Base-by-base conservation (phyloP, 2,888 invertebrate species). In the Megamerina dolium region DNA sequence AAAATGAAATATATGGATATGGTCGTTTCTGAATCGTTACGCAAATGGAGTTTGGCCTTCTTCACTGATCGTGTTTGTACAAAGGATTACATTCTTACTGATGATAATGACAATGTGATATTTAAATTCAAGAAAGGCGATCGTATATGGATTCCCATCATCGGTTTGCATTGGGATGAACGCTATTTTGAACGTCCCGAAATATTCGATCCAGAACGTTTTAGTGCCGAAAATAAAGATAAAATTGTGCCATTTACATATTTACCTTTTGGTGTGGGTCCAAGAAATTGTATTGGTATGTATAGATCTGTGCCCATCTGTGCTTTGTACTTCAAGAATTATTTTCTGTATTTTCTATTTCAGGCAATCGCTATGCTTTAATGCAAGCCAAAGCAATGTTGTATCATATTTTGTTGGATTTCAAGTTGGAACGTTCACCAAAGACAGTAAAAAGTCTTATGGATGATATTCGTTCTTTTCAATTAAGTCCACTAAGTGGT, bases 261-360 rank as follows among this genome's bases (percentile, higher is more conserved):
- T 53, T 50, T 76, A 47, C 78, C 79, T 1, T 80, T 79, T 41
- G 79, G 79, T 6, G 46, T 65, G 1, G 82, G 82, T 6, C 79
- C 80, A 0, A 73, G 81, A 48, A 77, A 73, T 55, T 82, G 82
- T 51, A 77, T 81, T 34, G 82, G 79, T 68, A 45, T 52, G 51
- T 34, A 32, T 6, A 3, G 16, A 26, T 18, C 5, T 32, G 30
- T 62, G 1, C 78, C 78, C 6, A 77, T 77, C 0, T 69, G 77
- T 49, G 75, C 71, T 53, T 79, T 78, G 49, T 74, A 78, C 32
- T 77, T 76, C 51, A 43, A 46, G 17, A 12, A 21, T 27, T 20
- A 10, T 8, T 23, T 23, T 13, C 27, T 26, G 6, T 29, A 8
- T 9, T 36, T 29, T n/a, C 8, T 9, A 26, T 46, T 36, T 4